Evolutionary conservation across 2,113 vertebrate species (phyloP), one percentile per base, ranked within the genome.

Genomic region (Notarius quadriscutis): DNA sequence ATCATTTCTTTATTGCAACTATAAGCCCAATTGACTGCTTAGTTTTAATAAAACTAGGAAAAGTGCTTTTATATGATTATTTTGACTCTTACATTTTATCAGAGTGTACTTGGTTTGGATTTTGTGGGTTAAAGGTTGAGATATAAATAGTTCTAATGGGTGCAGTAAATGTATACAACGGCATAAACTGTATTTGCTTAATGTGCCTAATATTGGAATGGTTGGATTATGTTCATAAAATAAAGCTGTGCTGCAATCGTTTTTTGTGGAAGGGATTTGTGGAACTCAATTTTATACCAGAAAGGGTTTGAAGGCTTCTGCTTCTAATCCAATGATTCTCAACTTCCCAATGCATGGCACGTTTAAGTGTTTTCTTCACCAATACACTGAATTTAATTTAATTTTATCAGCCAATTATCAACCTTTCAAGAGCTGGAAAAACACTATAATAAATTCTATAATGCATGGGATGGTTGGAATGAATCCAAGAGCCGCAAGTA

Each of bases 401-500:
- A 83, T 25, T 41, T 83, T 51, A 83, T 67, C 62, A 51, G 41
- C 41, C 51, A 67, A 83, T 83, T 67, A 83, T 83, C 81, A 65
- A 65, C 81, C 22, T 65, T 83, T 65, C 34, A 65, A 65, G 41
- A n/a, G 55, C 27, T 81, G 81, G 20, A 65, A 63, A 83, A 63
- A 65, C 60, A 65, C 7, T 25, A 50, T 65, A 65, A 81, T 83
- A 83, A 50, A 62, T 50, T 83, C 6, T 27, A 83, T 17, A 83
- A 83, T 65, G 81, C 81, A 83, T 50, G 11, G 22, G 30, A 50
- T n/a, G 65, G 30, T 20, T 83, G 60, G 60, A 83, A 83, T 83
- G 41, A 65, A 65, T 65, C 58, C 60, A 83, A 17, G 60, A 6
- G 8, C 22, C 65, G 60, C 30, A 14, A 62, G 57, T 60, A 58